These are phyloP conservation scores for Cheilosia scutellata DNA, from an alignment of 2,888 invertebrate genomes.

Conservation along the genomic window DNA sequence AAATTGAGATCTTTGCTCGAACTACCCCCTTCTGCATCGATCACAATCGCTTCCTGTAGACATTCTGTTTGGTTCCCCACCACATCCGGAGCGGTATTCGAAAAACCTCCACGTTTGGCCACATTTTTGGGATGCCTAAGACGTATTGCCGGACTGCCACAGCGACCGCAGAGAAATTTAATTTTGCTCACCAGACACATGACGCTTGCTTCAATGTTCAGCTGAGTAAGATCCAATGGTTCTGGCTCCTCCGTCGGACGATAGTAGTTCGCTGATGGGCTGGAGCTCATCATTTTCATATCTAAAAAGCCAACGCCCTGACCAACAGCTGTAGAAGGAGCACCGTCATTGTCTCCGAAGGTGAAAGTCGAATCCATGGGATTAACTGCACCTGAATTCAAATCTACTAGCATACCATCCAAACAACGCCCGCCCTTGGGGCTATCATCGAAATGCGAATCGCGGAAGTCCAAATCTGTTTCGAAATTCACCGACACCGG, in stretches of 20 bases:
- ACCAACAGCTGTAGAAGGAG: constrained; percentile 75
- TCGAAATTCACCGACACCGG: constrained; percentile 77
- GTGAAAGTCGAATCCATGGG: constrained; percentile 20
- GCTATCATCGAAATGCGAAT: constrained; percentile 78
- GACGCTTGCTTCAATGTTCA: constrained; percentile 94
- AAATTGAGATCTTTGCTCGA: constrained; percentile 76
- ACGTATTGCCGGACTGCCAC: constrained; percentile 89
- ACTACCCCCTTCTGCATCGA: constrained; percentile 16
- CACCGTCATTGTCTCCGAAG: constrained; percentile 76
- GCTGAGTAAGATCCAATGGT: constrained; percentile 93
- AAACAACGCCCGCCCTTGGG: constrained; percentile 8
- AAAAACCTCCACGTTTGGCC: constrained; percentile 81
- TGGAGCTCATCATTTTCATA: constrained; percentile 84
- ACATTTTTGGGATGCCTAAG: constrained; percentile 85
- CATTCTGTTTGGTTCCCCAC: constrained; percentile 80
- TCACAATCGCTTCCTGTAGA: constrained; percentile 16
- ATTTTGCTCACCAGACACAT: constrained; percentile 93
- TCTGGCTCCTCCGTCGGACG: constrained; percentile 92
- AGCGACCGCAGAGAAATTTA: constrained; percentile 90
- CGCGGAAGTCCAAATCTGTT: constrained; percentile 78
- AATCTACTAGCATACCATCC: constrained; percentile 18
- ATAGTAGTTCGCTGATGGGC: constrained; percentile 89
- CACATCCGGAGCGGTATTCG: constrained; percentile 81
- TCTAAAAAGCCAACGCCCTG: constrained; percentile 84
- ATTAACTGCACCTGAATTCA: constrained; percentile 22